Percentiles rank a stretch among this genome's conserved stretches.
phyloP scores from a whole-genome alignment of 2,113 vertebrate species.

The Ptilonorhynchus violaceus region DNA sequence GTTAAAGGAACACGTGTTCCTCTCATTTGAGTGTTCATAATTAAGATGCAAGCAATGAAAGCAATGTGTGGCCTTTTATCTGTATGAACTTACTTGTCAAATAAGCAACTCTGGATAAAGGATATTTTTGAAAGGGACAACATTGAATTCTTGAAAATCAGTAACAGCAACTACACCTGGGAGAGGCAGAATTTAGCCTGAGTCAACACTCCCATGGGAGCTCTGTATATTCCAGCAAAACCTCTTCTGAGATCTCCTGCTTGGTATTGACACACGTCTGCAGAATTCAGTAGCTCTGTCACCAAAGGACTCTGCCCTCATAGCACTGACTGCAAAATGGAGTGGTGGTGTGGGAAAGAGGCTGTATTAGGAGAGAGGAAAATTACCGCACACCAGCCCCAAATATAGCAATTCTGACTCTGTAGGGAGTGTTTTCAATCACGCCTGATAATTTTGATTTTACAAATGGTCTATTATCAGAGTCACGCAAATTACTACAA shows the following conservation, averaged over 20 bases:
- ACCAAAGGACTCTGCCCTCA: neutral
- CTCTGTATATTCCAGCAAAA: neutral
- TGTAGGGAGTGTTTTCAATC: slow-evolving; percentile 12
- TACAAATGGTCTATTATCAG: neutral
- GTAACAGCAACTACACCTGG: neutral
- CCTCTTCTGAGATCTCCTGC: neutral
- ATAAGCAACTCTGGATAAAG: neutral
- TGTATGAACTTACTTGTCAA: neutral
- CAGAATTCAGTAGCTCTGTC: neutral
- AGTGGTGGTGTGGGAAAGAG: neutral
- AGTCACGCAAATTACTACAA: neutral
- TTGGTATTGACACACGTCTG: neutral
- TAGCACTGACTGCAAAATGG: neutral
- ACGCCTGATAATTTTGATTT: neutral
- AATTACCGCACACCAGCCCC: neutral
- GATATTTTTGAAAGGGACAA: neutral
- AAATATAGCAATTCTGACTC: slow-evolving; percentile 35
- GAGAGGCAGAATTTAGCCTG: neutral
- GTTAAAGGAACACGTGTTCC: neutral
- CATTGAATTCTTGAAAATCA: neutral
- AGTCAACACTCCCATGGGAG: neutral
- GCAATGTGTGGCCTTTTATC: neutral
- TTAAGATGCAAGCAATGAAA: neutral
- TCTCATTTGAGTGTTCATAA: neutral
- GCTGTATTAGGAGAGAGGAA: neutral